Evolutionary conservation across 2,888 invertebrate species (phyloP), one percentile per base, ranked within the genome.

Genomic region (Conops quadrifasciatus): DNA sequence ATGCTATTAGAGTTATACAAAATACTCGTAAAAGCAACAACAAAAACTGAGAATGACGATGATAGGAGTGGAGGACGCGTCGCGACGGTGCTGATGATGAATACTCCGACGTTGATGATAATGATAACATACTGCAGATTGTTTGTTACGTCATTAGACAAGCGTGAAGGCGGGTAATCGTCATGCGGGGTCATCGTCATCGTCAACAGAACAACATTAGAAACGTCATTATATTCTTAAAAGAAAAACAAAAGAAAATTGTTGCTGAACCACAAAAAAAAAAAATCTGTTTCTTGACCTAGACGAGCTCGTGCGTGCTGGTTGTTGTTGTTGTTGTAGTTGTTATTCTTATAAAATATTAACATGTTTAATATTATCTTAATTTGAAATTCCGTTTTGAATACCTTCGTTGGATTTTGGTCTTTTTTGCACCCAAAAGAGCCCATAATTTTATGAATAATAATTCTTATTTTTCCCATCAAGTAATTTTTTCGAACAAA

Each of bases 381-480:
- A n/a, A n/a, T n/a, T n/a, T n/a, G n/a, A n/a, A n/a, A n/a, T n/a
- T n/a, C n/a, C n/a, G n/a, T 49, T 64, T 24, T 49, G 24, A 45
- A 60, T 62, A 43, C 36, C 45, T 36, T 45, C 45, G 11, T 13
- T n/a, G n/a, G n/a, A n/a, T n/a, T 36, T 36, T 36, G 36, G 36
- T 9, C 9, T 53, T 58, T 28, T 2, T 53, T 53, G 53, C 49
- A 36, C 7, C 15, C 21, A 21, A 56, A 43, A 62, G 15, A 28
- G 56, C 67, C 78, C 78, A 79, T 78, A 73, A 80, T 80, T 80
- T 79, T 75, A 77, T 81, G 78, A 82, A 81, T 81, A 81, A 81
- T 81, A 79, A 82, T 81, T 82, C 9, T 82, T 79, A 79, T 81
- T 80, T 81, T 81, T 81, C 80, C 78, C 81, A 82, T 81, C 77